Base-by-base conservation (phyloP, 1,140 invertebrate species). In the Mizuhopecten yessoensis region DNA sequence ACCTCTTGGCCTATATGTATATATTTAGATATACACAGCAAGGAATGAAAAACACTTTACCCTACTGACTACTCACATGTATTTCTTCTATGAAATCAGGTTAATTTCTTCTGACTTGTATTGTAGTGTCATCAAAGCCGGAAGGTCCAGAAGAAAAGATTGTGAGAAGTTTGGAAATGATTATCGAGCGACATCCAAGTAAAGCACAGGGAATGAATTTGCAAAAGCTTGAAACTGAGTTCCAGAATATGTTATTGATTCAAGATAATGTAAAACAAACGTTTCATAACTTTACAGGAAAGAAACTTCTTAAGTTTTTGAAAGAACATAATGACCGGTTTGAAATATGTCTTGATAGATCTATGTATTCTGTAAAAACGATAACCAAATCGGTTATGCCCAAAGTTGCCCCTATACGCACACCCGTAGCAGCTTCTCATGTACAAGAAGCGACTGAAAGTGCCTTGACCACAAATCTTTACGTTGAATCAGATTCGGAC, bases 141-240 rank as follows among this genome's bases (percentile, higher is more conserved):
- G 17, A 75, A 75, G 23, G 5, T 29, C 57, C 57, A 9, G 57
- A 75, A 75, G 57, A 75, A n/a, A 75, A 3, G 57, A 75, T 75
- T 75, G 57, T 75, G 9, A n/a, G 57, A 75, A 75, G 57, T 75
- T 29, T 75, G n/a, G 57, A 75, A 75, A 29, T n/a, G 57, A 75
- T 75, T 75, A 75, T 75, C 17, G n/a, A 75, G 57, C 57, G 57
- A 5, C 57, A n/a, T 75, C 57, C 57, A 17, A 42, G 49, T 34
- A 86, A 89, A 86, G 20, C 49, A 23, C 57, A 86, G 13, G 49
- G n/a, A 89, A 34, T 89, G 49, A 86, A 86, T 36, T 34, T 89
- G 33, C 88, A 89, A 89, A 89, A 89, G 15, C 57, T 89, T 13
- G 88, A 89, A 45, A 34, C 49, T 86, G 88, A n/a, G 34, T 89